phyloP scores from a whole-genome alignment of 2,113 vertebrate genomes.

The Prochilodus magdalenae region DNA sequence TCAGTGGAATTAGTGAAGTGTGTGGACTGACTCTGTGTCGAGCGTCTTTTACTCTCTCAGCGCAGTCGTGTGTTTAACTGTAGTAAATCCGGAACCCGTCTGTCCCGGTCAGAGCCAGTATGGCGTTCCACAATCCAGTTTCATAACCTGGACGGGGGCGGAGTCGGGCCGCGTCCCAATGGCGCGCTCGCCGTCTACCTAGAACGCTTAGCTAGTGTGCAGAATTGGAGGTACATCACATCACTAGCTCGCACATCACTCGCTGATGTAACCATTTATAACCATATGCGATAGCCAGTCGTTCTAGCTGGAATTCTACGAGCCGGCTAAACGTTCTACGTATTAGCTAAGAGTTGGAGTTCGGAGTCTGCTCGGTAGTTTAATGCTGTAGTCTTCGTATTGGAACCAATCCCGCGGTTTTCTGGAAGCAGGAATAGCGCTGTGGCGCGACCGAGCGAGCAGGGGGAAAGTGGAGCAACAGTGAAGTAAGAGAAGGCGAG shows the following conservation, averaged over 20 bases:
- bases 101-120: conserved; percentile 64
- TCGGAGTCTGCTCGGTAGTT: too few species aligned
- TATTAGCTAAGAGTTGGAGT: too few species aligned
- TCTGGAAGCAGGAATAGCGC: conserved; percentile 65
- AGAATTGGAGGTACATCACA: background rate
- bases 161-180: conserved; percentile 58
- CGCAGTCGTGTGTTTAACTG: background rate
- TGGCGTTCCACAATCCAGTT: conserved; percentile 71
- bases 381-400: background rate
- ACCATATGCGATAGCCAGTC: too few species aligned
- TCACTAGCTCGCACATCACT: too few species aligned
- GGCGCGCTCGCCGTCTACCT: background rate
- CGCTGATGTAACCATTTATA: too few species aligned
- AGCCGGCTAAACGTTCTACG: background rate
- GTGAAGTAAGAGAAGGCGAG: conserved; percentile 29
- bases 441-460: conserved; percentile 47
- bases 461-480: conserved; percentile 49
- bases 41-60: background rate
- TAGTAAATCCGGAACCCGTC: conserved; percentile 37
- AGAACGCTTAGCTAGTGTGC: background rate
- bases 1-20: background rate
- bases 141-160: conserved; percentile 73
- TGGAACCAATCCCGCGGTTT: conserved; percentile 16
- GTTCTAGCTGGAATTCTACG: too few species aligned
- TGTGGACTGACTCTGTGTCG: background rate